Conservation (phyloP, 2,797 vertebrate species). For the Lagodon rhomboides region DNA sequence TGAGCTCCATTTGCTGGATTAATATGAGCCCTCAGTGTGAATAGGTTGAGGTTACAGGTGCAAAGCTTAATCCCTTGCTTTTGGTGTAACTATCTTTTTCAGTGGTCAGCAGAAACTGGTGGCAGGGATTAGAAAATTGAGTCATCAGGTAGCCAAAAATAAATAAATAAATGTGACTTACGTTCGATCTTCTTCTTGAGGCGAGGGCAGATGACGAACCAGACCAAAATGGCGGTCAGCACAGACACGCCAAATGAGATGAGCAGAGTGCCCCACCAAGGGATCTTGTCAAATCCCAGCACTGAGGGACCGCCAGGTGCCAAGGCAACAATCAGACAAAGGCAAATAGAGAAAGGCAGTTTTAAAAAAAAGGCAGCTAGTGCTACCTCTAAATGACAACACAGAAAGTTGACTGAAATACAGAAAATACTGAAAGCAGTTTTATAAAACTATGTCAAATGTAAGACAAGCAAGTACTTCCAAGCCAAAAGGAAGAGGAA, state of each 20-base stretch:
- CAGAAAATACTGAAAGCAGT: neutral
- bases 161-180: conserved; percentile 83
- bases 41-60: conserved; percentile 17
- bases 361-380: conserved; percentile 77
- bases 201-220: conserved; percentile 95
- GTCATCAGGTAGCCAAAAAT: conserved; percentile 1
- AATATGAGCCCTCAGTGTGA: conserved; percentile 20
- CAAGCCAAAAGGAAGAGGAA: neutral
- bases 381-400: conserved; percentile 65
- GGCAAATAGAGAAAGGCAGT: conserved; percentile 83
- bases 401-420: conserved; percentile 5
- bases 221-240: conserved; percentile 92
- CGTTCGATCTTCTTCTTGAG: conserved; percentile 98
- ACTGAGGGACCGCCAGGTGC: conserved; percentile 82
- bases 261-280: conserved; percentile 93
- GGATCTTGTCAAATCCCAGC: conserved; percentile 93
- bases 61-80: conserved; percentile 14
- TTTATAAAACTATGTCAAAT: neutral
- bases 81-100: neutral
- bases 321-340: conserved; percentile 49
- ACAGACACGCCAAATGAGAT: conserved; percentile 90
- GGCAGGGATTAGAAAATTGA: conserved; percentile 6
- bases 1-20: conserved; percentile 54
- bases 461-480: neutral
- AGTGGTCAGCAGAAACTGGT: conserved; percentile 13